Evolutionary conservation across 1,140 invertebrate genomes (phyloP), one percentile per base, ranked within the genome.

Genomic region (Drosophila hydei): DNA sequence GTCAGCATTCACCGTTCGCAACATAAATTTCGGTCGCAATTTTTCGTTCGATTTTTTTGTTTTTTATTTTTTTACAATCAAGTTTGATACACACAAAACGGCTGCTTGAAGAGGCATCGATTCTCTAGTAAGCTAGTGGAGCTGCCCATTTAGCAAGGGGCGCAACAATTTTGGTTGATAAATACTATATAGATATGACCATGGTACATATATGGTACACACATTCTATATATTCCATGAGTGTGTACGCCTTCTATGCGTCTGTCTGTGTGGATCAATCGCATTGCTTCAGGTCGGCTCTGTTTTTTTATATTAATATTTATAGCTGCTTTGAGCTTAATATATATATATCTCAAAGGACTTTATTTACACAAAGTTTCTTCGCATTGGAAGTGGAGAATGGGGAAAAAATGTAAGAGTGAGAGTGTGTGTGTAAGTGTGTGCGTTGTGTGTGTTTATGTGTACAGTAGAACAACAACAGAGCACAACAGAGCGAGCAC

Each of bases 361-460:
- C 79, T 91, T 91, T 91, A 91, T 91, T 91, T 91, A 91, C 89
- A 91, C 89, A 91, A 91, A 91, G 89, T 88, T 88, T 84, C 72
- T 87, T 71, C 68, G 68, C 63, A 68, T 52, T 54, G 55, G 59
- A 43, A 77, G 51, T 63, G 54, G 60, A 64, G 16, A 60, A 43
- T 27, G 36, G 58, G 55, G 54, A 23, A 59, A 51, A 12, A 67
- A 47, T 48, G 6, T 50, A 38, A 54, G 65, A 16, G 33, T 43
- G 38, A 52, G 36, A 52, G 48, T 18, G 16, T 36, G 23, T 50
- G 50, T 33, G 27, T 18, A 5, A 5, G 62, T 33, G 27, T 42
- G 43, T 59, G 61, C n/a, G 43, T 56, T 45, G 19, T 27, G 42
- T 65, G 68, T 65, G 68, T 33, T 42, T 50, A 70, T 18, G 38